phyloP scores from a whole-genome alignment of 2,888 invertebrate species.

The Trichopria drosophilae region DNA sequence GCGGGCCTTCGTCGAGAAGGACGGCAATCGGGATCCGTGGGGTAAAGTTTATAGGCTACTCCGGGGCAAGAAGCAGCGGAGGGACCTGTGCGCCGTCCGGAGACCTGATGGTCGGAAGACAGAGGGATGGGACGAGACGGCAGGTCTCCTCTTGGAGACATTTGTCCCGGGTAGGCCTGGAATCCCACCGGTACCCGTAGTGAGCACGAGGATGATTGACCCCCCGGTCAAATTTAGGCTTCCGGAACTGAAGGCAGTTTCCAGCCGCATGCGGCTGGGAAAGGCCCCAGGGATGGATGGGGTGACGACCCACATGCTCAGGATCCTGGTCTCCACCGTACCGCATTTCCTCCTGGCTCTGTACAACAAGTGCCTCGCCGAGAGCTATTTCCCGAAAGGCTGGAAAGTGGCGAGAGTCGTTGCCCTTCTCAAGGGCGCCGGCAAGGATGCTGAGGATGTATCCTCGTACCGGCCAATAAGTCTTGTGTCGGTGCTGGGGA shows the following conservation, averaged over 20 bases:
- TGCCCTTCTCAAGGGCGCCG: neutral
- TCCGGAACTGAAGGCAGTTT: no score
- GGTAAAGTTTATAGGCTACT: no score
- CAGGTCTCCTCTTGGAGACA: neutral
- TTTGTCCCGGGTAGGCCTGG: no score
- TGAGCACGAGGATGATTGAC: no score
- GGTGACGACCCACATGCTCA: conserved; percentile 1
- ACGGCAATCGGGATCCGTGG: no score
- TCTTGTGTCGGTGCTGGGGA: neutral
- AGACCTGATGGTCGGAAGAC: no score
- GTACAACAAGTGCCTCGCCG: neutral
- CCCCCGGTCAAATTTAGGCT: no score
- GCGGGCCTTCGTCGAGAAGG: no score
- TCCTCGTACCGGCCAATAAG: conserved; percentile 4
- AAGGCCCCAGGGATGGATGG: conserved; percentile 10
- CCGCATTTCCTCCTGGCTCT: neutral
- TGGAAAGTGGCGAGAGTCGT: conserved; percentile 2
- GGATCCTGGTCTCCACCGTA: neutral
- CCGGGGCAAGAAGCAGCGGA: no score
- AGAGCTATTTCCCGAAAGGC: neutral
- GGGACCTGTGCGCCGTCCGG: no score
- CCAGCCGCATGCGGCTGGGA: neutral
- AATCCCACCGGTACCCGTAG: no score
- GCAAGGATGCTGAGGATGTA: neutral
- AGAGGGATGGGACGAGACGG: no score